These are phyloP conservation scores for Drosophila bunnanda DNA, from an alignment of 2,888 invertebrate genomes.

Conservation along the genomic window DNA sequence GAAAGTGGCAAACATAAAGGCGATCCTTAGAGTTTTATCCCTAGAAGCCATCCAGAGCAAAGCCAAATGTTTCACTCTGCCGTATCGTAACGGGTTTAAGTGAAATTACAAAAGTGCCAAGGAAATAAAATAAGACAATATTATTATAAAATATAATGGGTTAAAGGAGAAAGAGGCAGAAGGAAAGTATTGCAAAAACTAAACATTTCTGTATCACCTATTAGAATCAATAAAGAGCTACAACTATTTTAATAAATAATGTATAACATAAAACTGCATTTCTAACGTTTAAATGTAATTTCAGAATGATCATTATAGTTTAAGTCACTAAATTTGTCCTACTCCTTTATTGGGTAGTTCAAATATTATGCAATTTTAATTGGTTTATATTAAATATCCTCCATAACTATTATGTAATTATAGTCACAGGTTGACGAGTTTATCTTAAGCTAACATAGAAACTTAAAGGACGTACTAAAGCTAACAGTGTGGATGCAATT, in stretches of 20 bases:
- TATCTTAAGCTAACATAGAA: too few species aligned
- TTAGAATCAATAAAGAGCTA: neutral
- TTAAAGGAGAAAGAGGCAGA: neutral
- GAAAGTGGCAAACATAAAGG: conserved; percentile 18
- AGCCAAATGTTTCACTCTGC: neutral
- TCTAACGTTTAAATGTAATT: neutral
- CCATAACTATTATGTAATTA: too few species aligned
- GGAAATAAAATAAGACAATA: neutral
- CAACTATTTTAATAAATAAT: neutral
- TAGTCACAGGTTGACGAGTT: too few species aligned
- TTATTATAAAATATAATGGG: neutral
- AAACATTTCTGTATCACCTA: neutral
- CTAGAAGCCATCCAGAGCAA: neutral
- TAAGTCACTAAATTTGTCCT: neutral
- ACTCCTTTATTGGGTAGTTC: too few species aligned
- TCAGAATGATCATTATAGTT: too few species aligned
- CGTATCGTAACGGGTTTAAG: neutral
- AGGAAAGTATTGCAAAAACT: neutral
- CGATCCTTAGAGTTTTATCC: conserved; percentile 1
- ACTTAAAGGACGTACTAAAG: too few species aligned
- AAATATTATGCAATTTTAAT: too few species aligned
- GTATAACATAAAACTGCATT: neutral
- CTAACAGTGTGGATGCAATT: neutral
- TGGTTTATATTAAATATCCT: too few species aligned
- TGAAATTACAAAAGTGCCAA: neutral